Evolutionary conservation across 2,888 invertebrate genomes (phyloP), one percentile per base, ranked within the genome.

Genomic region (Salpingus planirostris): DNA sequence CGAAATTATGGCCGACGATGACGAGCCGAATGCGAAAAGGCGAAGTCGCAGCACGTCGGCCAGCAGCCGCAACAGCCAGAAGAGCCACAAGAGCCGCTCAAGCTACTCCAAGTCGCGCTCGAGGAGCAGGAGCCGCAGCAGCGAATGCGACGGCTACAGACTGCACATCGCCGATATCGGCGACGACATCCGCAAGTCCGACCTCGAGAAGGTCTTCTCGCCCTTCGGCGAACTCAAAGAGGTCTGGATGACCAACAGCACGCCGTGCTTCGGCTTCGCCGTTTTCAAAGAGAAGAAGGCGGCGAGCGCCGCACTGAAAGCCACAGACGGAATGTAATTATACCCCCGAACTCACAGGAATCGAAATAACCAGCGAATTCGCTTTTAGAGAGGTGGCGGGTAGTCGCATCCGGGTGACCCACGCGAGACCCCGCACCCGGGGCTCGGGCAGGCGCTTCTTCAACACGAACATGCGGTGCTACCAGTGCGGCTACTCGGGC

Each of bases 201-300:
- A 73, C 46, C 54, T 74, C 40, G 69, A 70, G 46, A 66, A 66
- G 45, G 56, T 66, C 2, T 74, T 73, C 55, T 62, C 68, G 14
- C 70, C 69, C 38, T 73, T 65, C 54, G 74, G 73, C 2, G 60
- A 59, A 11, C 46, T 73, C 11, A 62, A 65, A 40, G 74, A 74
- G 49, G 65, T 73, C 3, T 74, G 73, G 73, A 64, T 74, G 55
- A 73, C 73, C 1, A 66, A 68, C 40, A 72, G 70, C 43, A 70
- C 72, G 6, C 74, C 73, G 1, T 72, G 73, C 47, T 74, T 74
- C 62, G 73, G 73, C n/a, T 74, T 74, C 60, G 67, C 73, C 28
- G 72, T 73, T 6, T 74, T 62, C 53, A 68, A 68, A 47, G 65
- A 68, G 40, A 67, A 66, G 44, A 69, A 70, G 45, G 67, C 70